Conservation (phyloP, 2,888 invertebrate genomes). For the Rotaria socialis region DNA sequence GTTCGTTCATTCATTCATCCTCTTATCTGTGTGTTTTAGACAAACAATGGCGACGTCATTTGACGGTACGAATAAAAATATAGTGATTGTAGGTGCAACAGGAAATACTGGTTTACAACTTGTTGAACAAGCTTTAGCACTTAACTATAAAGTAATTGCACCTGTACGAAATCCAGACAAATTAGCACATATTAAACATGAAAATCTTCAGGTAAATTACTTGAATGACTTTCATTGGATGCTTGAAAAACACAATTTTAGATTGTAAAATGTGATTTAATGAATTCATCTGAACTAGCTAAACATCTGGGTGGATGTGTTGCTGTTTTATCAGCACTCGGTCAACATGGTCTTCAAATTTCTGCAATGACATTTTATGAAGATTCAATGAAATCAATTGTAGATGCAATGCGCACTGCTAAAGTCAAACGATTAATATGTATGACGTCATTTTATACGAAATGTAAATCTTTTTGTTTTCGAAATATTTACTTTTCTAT, state of each 20-base stretch:
- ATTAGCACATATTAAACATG: conserved; percentile 48
- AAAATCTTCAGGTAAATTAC: conserved; percentile 50
- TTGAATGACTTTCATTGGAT: conserved; percentile 48
- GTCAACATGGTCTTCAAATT: conserved; percentile 50
- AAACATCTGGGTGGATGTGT: conserved; percentile 50
- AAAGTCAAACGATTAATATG: conserved; percentile 51
- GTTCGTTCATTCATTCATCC: neutral
- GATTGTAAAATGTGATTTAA: conserved; percentile 51
- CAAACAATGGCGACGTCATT: neutral
- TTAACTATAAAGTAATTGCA: conserved; percentile 51
- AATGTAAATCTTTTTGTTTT: neutral
- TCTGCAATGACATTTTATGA: conserved; percentile 51
- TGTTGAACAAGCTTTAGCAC: conserved; percentile 51
- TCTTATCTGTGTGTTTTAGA: neutral
- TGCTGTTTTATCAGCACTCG: conserved; percentile 52
- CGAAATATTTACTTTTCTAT: neutral
- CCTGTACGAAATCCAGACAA: conserved; percentile 53
- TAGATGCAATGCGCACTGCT: conserved; percentile 51
- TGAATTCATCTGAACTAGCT: conserved; percentile 49
- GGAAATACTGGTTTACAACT: conserved; percentile 52
- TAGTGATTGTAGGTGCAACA: conserved; percentile 53
- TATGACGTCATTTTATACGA: conserved; percentile 41
- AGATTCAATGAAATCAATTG: conserved; percentile 50
- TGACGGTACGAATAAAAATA: conserved; percentile 49
- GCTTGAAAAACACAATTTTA: conserved; percentile 41